Conservation (phyloP, 2,888 invertebrate species). For the Clanis bilineata region DNA sequence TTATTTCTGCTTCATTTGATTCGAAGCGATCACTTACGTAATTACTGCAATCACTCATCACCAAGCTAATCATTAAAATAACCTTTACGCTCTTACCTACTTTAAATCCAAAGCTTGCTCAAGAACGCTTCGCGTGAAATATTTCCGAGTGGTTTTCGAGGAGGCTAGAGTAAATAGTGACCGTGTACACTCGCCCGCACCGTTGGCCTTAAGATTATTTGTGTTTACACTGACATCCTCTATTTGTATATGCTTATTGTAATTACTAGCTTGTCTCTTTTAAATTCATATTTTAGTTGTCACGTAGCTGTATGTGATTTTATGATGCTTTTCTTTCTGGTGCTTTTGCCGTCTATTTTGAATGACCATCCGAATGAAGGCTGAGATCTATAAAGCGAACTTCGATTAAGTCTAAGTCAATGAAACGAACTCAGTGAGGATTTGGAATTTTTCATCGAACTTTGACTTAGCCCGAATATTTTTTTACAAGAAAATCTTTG, state of each 20-base stretch:
- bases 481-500: too few relatives aligned
- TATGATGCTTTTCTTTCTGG: background rate
- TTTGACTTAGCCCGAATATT: too few relatives aligned
- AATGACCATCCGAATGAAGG: background rate
- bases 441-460: too few relatives aligned
- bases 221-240: conserved; percentile 66
- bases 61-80: background rate
- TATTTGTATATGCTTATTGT: conserved; percentile 69
- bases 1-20: background rate
- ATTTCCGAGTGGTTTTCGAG: conserved; percentile 73
- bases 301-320: background rate
- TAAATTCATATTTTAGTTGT: conserved; percentile 21
- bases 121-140: conserved; percentile 63
- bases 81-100: conserved; percentile 1
- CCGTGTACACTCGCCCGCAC: conserved; percentile 69
- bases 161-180: conserved; percentile 73
- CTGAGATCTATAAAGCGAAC: too few relatives aligned
- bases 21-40: background rate
- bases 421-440: too few relatives aligned
- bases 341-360: background rate
- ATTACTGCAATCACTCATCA: background rate
- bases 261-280: conserved; percentile 46
- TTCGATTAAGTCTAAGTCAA: too few relatives aligned
- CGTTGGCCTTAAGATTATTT: conserved; percentile 62
- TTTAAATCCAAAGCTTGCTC: conserved; percentile 38